Conservation (phyloP, 2,113 vertebrate species). For the Picathartes gymnocephalus region DNA sequence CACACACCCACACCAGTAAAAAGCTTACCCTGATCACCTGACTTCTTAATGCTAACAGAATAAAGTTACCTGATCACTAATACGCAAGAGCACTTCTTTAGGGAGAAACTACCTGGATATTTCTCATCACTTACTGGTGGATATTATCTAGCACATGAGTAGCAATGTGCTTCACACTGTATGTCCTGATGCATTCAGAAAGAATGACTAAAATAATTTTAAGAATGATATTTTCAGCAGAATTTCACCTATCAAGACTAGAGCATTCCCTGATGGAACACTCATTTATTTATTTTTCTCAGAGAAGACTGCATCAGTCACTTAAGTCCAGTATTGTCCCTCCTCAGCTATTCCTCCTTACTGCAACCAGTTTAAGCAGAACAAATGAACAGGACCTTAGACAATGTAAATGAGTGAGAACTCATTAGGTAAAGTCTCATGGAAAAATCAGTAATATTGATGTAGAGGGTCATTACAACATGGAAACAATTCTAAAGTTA, state of each 20-base stretch:
- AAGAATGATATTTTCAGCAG: neutral
- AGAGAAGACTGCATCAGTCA: neutral
- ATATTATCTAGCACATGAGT: neutral
- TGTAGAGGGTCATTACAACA: neutral
- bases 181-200: neutral
- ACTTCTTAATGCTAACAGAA: neutral
- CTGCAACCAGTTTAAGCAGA: neutral
- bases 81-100: neutral
- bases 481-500: neutral
- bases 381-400: neutral
- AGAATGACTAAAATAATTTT: neutral
- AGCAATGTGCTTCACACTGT: neutral
- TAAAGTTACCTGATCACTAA: neutral
- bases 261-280: neutral
- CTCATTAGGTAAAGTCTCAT: neutral
- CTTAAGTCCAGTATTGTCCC: neutral
- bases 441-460: neutral
- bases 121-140: neutral
- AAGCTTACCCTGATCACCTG: neutral
- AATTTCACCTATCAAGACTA: neutral
- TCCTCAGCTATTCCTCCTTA: neutral
- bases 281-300: neutral
- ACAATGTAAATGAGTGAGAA: neutral
- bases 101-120: neutral
- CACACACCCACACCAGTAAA: neutral